Conservation (phyloP, 2,797 vertebrate genomes). For the Pristis pectinata region DNA sequence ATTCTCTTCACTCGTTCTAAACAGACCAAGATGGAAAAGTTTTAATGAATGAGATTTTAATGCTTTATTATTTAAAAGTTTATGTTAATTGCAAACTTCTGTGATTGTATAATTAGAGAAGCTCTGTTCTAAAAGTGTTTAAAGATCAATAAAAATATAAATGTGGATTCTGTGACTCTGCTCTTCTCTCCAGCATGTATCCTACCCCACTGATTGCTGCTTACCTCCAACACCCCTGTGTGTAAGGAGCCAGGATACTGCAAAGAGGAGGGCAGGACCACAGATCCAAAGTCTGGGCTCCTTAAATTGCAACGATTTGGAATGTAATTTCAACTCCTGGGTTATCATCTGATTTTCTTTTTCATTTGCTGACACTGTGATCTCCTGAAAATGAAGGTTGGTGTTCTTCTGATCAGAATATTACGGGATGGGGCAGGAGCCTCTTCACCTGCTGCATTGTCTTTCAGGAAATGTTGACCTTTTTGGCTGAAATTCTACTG, state of each 20-base stretch:
- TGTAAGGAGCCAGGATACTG: conserved; percentile 23
- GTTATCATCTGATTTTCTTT: not conserved
- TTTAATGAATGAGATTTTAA: conserved; percentile 37
- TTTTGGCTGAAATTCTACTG: not conserved
- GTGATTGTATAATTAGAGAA: conserved; percentile 35
- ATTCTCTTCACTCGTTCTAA: not conserved
- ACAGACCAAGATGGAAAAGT: not conserved
- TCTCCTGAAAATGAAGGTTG: not conserved
- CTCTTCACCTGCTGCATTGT: not conserved
- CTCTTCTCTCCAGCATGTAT: conserved; percentile 17
- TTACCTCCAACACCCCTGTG: not conserved
- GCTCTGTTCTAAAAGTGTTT: conserved; percentile 33
- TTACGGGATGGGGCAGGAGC: not conserved
- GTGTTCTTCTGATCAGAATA: not conserved
- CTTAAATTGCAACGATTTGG: not conserved
- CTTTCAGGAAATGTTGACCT: not conserved
- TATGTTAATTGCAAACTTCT: conserved; percentile 32
- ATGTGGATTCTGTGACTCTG: not conserved
- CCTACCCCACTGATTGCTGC: not conserved
- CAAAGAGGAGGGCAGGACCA: not conserved
- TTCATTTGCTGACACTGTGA: not conserved
- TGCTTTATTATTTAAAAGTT: conserved; percentile 35
- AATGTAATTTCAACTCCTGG: not conserved
- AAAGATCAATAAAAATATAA: conserved; percentile 19
- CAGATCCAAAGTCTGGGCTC: not conserved